A percentile compares a stretch with the other conserved stretches of the same genome.
phyloP scores from a whole-genome alignment of 2,113 vertebrate genomes.

The Capricornis sumatraensis region DNA sequence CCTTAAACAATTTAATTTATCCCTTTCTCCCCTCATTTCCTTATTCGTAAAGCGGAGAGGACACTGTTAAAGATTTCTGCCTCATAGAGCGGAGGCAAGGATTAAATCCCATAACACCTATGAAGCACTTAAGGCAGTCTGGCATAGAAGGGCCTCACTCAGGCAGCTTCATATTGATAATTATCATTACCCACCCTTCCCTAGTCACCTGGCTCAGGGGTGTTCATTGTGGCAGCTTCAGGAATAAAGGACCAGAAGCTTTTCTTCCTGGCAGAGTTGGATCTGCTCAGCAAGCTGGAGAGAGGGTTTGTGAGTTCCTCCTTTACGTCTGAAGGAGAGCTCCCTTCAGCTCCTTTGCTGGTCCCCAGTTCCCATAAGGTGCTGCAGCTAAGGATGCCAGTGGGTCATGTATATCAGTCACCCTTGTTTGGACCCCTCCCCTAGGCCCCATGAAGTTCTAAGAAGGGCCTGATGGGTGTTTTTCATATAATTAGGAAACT shows the following conservation, averaged over 20 bases:
- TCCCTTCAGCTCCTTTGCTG: neutral
- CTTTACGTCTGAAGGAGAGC: neutral
- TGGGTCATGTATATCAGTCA: neutral
- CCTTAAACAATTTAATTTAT: neutral
- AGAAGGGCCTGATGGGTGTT: neutral
- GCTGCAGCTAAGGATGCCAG: neutral
- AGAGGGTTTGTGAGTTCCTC: neutral
- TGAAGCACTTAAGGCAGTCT: neutral
- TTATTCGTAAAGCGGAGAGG: neutral
- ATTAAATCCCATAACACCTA: accelerated
- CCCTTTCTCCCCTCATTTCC: neutral
- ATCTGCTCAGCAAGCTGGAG: neutral
- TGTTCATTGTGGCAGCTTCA: neutral
- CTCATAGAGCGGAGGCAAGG: neutral
- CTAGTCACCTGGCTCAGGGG: neutral
- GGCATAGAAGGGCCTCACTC: accelerated
- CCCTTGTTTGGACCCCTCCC: neutral
- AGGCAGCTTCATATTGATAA: neutral
- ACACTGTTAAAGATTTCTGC: too few relatives aligned
- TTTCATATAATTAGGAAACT: neutral
- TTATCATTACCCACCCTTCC: too few relatives aligned
- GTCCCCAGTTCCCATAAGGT: neutral
- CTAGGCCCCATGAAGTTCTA: neutral
- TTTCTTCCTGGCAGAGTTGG: neutral
- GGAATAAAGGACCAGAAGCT: neutral